These are phyloP conservation scores for Agapornis roseicollis DNA, from an alignment of 2,113 vertebrate species.

Conservation along the genomic window DNA sequence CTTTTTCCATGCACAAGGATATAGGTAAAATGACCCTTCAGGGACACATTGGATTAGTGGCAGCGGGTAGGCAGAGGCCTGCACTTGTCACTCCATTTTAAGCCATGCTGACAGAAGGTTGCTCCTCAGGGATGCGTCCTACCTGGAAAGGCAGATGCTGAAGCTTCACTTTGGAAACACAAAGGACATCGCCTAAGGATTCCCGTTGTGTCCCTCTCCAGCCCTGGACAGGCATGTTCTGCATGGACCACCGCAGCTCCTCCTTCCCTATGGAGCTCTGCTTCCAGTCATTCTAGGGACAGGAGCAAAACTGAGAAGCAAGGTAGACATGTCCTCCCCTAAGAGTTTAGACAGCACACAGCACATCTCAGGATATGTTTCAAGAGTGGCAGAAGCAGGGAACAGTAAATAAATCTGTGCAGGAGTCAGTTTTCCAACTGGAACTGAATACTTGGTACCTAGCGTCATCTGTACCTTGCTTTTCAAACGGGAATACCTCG, in stretches of 20 bases:
- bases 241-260: constrained; percentile 83
- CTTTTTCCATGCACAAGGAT: too few relatives aligned
- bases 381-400: background rate
- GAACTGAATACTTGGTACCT: background rate
- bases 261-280: constrained; percentile 60
- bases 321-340: background rate
- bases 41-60: background rate
- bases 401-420: background rate
- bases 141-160: constrained; percentile 95
- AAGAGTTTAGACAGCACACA: fast-evolving
- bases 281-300: constrained; percentile 27
- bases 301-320: background rate
- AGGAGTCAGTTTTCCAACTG: background rate
- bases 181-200: constrained; percentile 81
- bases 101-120: background rate
- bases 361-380: background rate
- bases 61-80: background rate
- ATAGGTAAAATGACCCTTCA: background rate
- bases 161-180: constrained; percentile 86
- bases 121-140: background rate
- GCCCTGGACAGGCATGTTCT: constrained; percentile 81
- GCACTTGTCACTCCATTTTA: background rate
- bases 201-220: constrained; percentile 83
- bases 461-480: background rate
- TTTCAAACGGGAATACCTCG: background rate